phyloP scores from a whole-genome alignment of 1,140 invertebrate genomes.

The Zaprionus nigranus region DNA sequence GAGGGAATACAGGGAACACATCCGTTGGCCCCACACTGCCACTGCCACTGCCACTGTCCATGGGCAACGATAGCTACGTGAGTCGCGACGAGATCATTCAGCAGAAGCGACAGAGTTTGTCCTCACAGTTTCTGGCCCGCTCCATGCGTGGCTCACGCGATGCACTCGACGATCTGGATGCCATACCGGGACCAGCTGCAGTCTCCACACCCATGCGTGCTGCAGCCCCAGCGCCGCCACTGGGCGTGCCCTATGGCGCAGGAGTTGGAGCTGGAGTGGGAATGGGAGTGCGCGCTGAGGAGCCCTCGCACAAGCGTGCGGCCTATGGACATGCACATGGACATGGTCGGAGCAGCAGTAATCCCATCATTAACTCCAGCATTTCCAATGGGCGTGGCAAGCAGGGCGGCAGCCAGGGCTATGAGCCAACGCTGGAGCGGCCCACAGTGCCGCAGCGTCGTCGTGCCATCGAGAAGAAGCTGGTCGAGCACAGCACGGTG shows the following conservation, averaged over 20 bases:
- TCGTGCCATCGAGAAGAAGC: conserved; percentile 84
- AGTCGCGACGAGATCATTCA: conserved; percentile 80
- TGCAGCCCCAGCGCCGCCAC: conserved; percentile 23
- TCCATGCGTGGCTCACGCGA: conserved; percentile 70
- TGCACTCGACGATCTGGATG: conserved; percentile 69
- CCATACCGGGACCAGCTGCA: conserved; percentile 49
- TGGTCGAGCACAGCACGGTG: conserved; percentile 63
- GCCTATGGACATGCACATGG: conserved; percentile 56
- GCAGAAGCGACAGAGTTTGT: conserved; percentile 79
- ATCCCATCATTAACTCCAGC: conserved; percentile 8
- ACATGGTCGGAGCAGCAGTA: conserved; percentile 32
- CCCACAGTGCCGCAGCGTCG: conserved; percentile 87
- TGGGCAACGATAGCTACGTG: conserved; percentile 62
- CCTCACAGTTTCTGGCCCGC: conserved; percentile 75
- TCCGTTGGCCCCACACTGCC: not conserved
- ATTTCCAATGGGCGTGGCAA: conserved; percentile 55
- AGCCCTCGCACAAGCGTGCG: conserved; percentile 55
- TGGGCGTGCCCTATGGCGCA: not conserved
- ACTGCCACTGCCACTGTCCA: not conserved
- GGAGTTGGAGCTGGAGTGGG: no score
- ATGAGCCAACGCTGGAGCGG: conserved; percentile 38
- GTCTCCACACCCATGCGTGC: not conserved
- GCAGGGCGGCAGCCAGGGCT: conserved; percentile 23
- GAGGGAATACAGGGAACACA: conserved; percentile 8
- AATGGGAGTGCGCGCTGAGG: conserved; percentile 4